Evolutionary conservation across 2,113 vertebrate species (phyloP).

Genomic region (Piprites chloris): DNA sequence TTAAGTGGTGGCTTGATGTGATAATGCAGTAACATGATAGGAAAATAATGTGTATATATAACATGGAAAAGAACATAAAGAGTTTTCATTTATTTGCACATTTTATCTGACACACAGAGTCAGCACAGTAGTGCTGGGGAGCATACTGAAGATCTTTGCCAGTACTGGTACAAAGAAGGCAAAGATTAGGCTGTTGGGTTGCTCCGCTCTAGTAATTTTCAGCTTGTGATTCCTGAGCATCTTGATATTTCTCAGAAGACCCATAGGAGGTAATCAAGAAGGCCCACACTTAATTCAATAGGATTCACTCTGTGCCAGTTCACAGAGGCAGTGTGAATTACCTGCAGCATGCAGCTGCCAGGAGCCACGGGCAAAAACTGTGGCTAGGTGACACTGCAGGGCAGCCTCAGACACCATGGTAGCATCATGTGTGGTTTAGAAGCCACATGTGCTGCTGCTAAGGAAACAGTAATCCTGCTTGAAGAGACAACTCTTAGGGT

Average conservation of each 20-base stretch:
- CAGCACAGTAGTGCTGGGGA: neutral
- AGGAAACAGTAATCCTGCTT: neutral
- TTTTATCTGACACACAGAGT: neutral
- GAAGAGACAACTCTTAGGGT: neutral
- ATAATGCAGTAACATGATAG: neutral
- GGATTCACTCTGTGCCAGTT: neutral
- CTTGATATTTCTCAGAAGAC: neutral
- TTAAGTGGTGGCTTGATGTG: neutral
- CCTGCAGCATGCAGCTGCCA: neutral
- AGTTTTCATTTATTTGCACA: neutral
- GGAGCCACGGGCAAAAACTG: neutral
- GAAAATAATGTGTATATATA: neutral
- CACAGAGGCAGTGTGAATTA: neutral
- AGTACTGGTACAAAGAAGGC: neutral
- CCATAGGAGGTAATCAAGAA: neutral
- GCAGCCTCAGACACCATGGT: neutral
- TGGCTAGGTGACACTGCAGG: neutral
- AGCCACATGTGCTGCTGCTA: accelerated
- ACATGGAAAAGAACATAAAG: neutral
- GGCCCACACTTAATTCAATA: neutral
- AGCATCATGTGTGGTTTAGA: neutral
- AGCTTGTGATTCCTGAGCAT: neutral
- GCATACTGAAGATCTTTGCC: neutral
- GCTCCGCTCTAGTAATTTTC: neutral
- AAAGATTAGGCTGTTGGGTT: neutral